A percentile compares a stretch with the other conserved stretches of the same genome.
Evolutionary conservation across 2,888 invertebrate genomes (phyloP).

Genomic region (Philhelius pedissequus): DNA sequence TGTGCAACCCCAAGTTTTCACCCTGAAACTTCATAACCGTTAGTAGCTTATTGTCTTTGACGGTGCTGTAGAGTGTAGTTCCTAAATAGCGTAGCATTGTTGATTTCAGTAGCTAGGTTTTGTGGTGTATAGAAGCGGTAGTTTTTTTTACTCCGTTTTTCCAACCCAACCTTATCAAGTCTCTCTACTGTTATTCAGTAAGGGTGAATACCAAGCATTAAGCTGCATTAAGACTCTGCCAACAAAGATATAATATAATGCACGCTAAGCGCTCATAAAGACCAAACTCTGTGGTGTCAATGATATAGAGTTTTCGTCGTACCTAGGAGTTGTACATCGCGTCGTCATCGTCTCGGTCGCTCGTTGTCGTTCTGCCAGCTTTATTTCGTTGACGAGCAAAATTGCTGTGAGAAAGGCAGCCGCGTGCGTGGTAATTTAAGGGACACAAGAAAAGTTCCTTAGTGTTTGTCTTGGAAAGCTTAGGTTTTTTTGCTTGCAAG

Average conservation of each 20-base stretch:
- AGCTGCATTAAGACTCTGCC: slow-evolving; percentile 62
- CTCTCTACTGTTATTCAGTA: slow-evolving; percentile 28
- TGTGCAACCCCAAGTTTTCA: not conserved
- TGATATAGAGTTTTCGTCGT: slow-evolving; percentile 23
- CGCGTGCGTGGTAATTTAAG: not conserved
- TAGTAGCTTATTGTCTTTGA: slow-evolving; percentile 65
- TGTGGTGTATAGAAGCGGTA: slow-evolving; percentile 12
- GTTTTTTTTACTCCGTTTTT: not conserved
- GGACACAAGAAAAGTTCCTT: slow-evolving; percentile 42
- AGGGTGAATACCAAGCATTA: slow-evolving; percentile 62
- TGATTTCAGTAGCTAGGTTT: slow-evolving; percentile 31
- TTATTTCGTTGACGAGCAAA: slow-evolving; percentile 23
- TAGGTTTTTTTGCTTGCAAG: slow-evolving; percentile 22
- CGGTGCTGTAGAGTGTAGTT: slow-evolving; percentile 27
- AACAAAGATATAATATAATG: slow-evolving; percentile 59
- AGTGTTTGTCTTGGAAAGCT: slow-evolving; percentile 32
- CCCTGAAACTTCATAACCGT: slow-evolving; percentile 56
- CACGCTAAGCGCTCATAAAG: slow-evolving; percentile 61
- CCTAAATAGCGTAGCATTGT: slow-evolving; percentile 51
- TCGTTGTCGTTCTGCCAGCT: slow-evolving; percentile 2
- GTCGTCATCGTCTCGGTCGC: not conserved
- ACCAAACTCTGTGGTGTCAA: slow-evolving; percentile 49
- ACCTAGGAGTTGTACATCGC: not conserved
- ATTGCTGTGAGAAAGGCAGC: not conserved
- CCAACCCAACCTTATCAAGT: slow-evolving; percentile 37